Percentiles rank a stretch among this genome's conserved stretches.
phyloP scores from a whole-genome alignment of 2,888 invertebrate species.

The Sinelater perroti region DNA sequence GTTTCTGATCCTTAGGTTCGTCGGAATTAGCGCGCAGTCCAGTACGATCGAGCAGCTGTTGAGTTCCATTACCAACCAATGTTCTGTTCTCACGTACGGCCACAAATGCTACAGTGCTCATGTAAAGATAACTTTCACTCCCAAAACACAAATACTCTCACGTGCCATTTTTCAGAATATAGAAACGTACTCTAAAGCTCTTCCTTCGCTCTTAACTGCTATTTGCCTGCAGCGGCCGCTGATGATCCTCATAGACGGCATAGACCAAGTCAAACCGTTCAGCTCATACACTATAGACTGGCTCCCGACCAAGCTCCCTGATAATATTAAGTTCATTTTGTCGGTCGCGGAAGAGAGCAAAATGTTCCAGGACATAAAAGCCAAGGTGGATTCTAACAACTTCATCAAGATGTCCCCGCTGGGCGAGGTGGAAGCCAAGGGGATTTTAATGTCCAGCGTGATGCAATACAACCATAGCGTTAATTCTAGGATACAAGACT shows the following conservation, averaged over 20 bases:
- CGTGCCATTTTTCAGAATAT: constrained; percentile 74
- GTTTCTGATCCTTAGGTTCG: constrained; percentile 65
- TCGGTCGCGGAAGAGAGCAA: constrained; percentile 71
- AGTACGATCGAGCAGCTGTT: constrained; percentile 75
- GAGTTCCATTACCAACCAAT: constrained; percentile 79
- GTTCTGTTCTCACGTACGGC: constrained; percentile 74
- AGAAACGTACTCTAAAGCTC: constrained; percentile 71
- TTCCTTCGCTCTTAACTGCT: constrained; percentile 66
- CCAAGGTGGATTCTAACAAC: constrained; percentile 50
- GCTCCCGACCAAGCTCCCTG: constrained; percentile 78
- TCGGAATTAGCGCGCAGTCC: constrained; percentile 72
- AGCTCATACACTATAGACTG: constrained; percentile 74
- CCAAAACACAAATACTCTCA: too few relatives aligned
- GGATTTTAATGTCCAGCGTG: constrained; percentile 65
- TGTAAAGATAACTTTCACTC: too few relatives aligned
- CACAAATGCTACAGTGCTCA: constrained; percentile 70
- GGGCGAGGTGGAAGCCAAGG: constrained; percentile 63
- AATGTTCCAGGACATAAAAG: constrained; percentile 58
- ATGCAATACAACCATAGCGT: constrained; percentile 70
- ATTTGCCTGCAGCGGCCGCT: constrained; percentile 68
- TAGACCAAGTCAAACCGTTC: constrained; percentile 69
- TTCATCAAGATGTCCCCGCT: constrained; percentile 63
- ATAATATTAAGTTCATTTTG: constrained; percentile 79
- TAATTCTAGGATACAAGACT: constrained; percentile 68
- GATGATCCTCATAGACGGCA: constrained; percentile 79